phyloP scores from a whole-genome alignment of 2,797 vertebrate genomes.

The Ceryle rudis region DNA sequence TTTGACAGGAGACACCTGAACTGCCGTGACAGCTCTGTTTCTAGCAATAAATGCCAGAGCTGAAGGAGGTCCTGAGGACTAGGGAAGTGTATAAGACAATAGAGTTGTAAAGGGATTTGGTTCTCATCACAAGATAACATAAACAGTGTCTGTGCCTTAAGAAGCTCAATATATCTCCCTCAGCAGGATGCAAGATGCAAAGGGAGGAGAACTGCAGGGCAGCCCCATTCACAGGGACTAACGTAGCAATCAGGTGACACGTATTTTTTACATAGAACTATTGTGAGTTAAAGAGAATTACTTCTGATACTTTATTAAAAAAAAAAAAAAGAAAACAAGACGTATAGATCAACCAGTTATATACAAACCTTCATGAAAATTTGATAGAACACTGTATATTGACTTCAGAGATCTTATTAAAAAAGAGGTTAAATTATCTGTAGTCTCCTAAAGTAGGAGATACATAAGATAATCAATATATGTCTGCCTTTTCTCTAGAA shows the following conservation, averaged over 20 bases:
- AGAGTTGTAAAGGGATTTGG: not conserved
- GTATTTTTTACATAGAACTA: constrained; percentile 30
- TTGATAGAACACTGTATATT: not conserved
- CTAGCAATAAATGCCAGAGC: not conserved
- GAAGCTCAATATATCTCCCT: not conserved
- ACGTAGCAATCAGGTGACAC: not conserved
- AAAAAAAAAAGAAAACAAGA: not conserved
- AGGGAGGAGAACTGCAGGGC: not conserved
- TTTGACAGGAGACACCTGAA: not conserved
- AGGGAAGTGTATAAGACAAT: not conserved
- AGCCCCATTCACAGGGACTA: not conserved
- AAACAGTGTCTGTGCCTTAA: not conserved
- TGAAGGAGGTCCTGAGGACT: not conserved
- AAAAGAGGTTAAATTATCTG: not conserved
- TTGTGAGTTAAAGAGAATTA: not conserved
- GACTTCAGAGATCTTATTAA: not conserved
- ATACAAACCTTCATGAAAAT: not conserved
- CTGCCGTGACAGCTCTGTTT: not conserved
- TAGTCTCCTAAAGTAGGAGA: not conserved
- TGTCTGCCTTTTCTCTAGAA: not conserved
- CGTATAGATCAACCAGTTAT: not conserved
- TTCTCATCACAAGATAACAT: not conserved
- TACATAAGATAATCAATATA: not conserved
- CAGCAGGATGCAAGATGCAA: not conserved
- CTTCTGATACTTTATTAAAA: not conserved